Evolutionary conservation across 64 coral and sea anemone genomes (phyloP).

Genomic region (Acropora yongei): DNA sequence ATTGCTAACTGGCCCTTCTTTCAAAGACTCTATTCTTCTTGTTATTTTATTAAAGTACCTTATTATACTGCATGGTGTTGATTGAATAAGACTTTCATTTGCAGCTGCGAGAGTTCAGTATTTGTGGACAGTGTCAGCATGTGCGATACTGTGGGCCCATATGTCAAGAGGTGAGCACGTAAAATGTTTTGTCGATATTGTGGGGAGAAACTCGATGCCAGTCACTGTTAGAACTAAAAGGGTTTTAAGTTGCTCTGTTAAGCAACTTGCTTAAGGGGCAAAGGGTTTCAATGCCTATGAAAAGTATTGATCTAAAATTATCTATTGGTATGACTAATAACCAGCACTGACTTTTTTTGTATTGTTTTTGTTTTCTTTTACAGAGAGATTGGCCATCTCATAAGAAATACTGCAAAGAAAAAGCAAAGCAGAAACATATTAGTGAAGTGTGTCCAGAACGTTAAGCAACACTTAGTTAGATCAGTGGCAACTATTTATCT

Average conservation of each 20-base stretch:
- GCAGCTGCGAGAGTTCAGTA: slow-evolving; percentile 89
- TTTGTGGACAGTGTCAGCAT: slow-evolving; percentile 90
- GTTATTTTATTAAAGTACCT: too few relatives aligned
- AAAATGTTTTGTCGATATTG: neutral
- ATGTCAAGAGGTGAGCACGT: slow-evolving; percentile 76
- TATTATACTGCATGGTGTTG: too few relatives aligned
- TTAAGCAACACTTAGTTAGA: slow-evolving; percentile 22
- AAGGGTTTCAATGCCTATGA: too few relatives aligned
- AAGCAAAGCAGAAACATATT: slow-evolving; percentile 70
- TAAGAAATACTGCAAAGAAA: slow-evolving; percentile 95
- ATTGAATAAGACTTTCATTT: neutral
- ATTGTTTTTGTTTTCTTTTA: slow-evolving; percentile 1
- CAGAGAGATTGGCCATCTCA: slow-evolving; percentile 94
- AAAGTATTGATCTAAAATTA: too few relatives aligned
- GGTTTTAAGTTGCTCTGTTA: too few relatives aligned
- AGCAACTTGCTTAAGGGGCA: too few relatives aligned
- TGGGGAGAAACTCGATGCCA: too few relatives aligned
- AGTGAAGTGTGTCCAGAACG: slow-evolving; percentile 68
- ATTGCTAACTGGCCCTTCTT: too few relatives aligned
- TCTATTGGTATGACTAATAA: too few relatives aligned
- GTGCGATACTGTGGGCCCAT: slow-evolving; percentile 91
- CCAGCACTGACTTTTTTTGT: too few relatives aligned
- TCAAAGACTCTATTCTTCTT: too few relatives aligned
- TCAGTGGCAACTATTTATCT: neutral
- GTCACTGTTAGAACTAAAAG: too few relatives aligned